Base-by-base conservation (phyloP, 2,113 vertebrate species). In the Trachemys scripta region DNA sequence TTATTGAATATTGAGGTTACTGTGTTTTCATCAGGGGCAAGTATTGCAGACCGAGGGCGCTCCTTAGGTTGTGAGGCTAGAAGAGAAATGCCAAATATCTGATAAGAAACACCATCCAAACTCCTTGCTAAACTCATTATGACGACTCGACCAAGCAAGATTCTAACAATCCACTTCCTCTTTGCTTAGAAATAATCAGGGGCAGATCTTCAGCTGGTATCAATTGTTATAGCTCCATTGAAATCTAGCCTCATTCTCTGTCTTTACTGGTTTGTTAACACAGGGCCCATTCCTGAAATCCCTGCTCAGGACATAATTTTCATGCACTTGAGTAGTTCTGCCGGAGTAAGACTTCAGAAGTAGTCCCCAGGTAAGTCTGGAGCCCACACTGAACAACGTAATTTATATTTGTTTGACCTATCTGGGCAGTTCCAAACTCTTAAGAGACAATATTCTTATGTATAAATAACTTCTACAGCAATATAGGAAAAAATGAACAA, bases 1-100 rank as follows among this genome's bases (percentile, higher is more conserved):
- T 90, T 98, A 24, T 47, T 85, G 96, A 96, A 99, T 81, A 90
- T 49, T n/a, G 91, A 98, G 80, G 88, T 97, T 17, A 89, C 84
- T 0, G 98, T 95, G 93, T 97, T 98, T 7, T 99, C 99, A 1
- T 99, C 99, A 0, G 99, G 99, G 56, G 98, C 85, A n/a, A 99
- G 98, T 94, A 99, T 99, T 1, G 99, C 99, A 0, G 99, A 99
- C 90, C 99, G 98, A 62, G 99, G 99, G 2, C 99, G 99, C 59
- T 99, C 99, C 98, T 99, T 99, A 1, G 98, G 98, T 53, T 98
- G 99, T 0, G 99, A 98, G 80, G 98, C 99, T 99, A 95, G 0
- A 97, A 65, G 4, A 14, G 24, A 85, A 87, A 87, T 0, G 56
- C 5, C 49, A 80, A 38, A 47, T 5, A 47, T 5, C 10, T n/a